Conservation (phyloP, 2,888 invertebrate genomes). For the Zhengitettix transpicula region DNA sequence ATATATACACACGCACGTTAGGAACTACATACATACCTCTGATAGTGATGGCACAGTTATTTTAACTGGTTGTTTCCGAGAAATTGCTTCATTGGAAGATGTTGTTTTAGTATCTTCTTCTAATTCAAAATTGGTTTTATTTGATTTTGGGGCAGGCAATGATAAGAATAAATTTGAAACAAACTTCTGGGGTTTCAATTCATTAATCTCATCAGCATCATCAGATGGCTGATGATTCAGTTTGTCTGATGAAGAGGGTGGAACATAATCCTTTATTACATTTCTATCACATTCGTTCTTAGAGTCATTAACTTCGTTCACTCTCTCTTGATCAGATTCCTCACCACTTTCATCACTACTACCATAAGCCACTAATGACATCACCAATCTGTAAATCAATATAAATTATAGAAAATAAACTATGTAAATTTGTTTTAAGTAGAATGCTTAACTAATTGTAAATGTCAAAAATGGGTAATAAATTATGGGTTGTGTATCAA, state of each 20-base stretch:
- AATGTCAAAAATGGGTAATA: too few species aligned
- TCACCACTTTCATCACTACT: constrained; percentile 28
- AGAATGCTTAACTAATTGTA: too few species aligned
- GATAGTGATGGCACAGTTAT: constrained; percentile 51
- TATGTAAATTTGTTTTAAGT: not conserved
- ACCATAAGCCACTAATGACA: constrained; percentile 48
- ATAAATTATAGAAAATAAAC: not conserved
- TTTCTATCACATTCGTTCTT: too few species aligned
- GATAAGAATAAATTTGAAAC: constrained; percentile 5
- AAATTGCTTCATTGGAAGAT: constrained; percentile 17
- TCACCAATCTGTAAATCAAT: constrained; percentile 16
- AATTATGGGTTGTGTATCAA: too few species aligned
- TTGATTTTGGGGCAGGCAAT: constrained; percentile 33
- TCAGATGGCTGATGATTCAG: not conserved
- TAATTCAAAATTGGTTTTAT: constrained; percentile 12
- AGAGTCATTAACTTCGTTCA: constrained; percentile 23
- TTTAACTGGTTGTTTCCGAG: constrained; percentile 33
- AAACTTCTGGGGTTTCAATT: not conserved
- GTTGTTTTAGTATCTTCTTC: constrained; percentile 47
- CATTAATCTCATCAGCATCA: not conserved
- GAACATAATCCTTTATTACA: constrained; percentile 12
- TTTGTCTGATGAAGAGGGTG: not conserved
- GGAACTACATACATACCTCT: constrained; percentile 30
- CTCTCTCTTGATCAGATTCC: constrained; percentile 20
- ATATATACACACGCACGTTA: too few species aligned